Base-by-base conservation (phyloP, 2,888 invertebrate species). In the Dichetophora obliterata region DNA sequence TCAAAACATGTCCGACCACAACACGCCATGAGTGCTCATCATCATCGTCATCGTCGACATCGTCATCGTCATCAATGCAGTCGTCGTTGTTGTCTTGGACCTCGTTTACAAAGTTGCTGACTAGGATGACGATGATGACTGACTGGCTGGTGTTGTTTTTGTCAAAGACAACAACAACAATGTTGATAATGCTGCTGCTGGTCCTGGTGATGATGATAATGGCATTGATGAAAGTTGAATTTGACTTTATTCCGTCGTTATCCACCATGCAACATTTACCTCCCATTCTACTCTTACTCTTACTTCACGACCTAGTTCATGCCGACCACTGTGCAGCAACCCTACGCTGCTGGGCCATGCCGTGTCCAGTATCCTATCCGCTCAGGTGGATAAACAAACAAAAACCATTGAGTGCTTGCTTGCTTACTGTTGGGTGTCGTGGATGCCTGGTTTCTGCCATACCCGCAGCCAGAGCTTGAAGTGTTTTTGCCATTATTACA, bases 1-100 rank as follows among this genome's bases (percentile, higher is more conserved):
- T 71, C 57, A 71, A 71, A 57, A 71, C 71, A 71, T 59, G 57
- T 19, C 22, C 57, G 71, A 57, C 57, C 71, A 37, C 71, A 71
- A 37, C 71, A 59, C 71, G 71, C 43, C 59, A 37, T 37, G 22
- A 22, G 43, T 16, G 57, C 43, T 57, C 37, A 24, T 14, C 61
- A 27, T 24, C 16, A 65, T 34, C 31, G 8, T 65, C 22, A n/a
- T 19, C 54, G n/a, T 19, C 65, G n/a, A n/a, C 16, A 65, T 34
- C 31, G 8, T 65, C 22, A n/a, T 19, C 54, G n/a, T 19, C 65
- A 65, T 65, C 37, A 5, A 14, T n/a, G 34, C 34, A 34, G 11
- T 65, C 5, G 65, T 52, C 27, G 22, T 50, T 16, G 48, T 22
- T 50, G 50, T 48, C 68, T 50, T 24, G 50, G 50, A 68, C 68